Evolutionary conservation across 1,140 invertebrate species (phyloP).

Genomic region (Anastatus disparis): DNA sequence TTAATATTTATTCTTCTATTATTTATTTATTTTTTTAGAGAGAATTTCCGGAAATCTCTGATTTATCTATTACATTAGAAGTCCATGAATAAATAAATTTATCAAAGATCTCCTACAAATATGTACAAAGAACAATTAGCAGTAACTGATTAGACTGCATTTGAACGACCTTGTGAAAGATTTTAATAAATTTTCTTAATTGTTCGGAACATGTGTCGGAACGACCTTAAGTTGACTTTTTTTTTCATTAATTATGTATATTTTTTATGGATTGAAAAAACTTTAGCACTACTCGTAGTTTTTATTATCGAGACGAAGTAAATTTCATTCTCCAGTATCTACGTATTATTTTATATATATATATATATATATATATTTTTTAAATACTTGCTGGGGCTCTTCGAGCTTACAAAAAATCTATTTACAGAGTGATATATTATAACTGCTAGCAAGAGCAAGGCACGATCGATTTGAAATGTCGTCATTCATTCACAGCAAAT

Average conservation of each 20-base stretch:
- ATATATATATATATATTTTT: neutral
- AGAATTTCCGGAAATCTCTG: neutral
- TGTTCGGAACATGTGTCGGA: neutral
- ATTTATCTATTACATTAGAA: slow-evolving; percentile 28
- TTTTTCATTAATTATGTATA: neutral
- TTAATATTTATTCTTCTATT: neutral
- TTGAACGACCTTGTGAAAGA: slow-evolving; percentile 5
- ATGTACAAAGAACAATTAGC: slow-evolving; percentile 27
- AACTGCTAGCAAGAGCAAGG: slow-evolving; percentile 40
- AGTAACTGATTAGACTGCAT: slow-evolving; percentile 12
- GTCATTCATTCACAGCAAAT: slow-evolving; percentile 35
- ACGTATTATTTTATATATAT: neutral
- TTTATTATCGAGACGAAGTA: neutral
- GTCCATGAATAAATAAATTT: slow-evolving; percentile 26
- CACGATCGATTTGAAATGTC: slow-evolving; percentile 41
- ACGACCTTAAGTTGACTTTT: neutral
- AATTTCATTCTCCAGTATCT: neutral
- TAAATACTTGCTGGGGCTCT: slow-evolving; percentile 37
- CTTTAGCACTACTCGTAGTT: no score
- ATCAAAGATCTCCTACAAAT: slow-evolving; percentile 33
- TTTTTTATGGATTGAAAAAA: neutral
- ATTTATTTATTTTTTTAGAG: slow-evolving; percentile 3
- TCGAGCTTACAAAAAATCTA: slow-evolving; percentile 39
- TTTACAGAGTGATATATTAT: slow-evolving; percentile 37
- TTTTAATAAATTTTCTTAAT: slow-evolving; percentile 4